Evolutionary conservation across 2,888 invertebrate genomes (phyloP).

Genomic region (Muschampia plurimacula): DNA sequence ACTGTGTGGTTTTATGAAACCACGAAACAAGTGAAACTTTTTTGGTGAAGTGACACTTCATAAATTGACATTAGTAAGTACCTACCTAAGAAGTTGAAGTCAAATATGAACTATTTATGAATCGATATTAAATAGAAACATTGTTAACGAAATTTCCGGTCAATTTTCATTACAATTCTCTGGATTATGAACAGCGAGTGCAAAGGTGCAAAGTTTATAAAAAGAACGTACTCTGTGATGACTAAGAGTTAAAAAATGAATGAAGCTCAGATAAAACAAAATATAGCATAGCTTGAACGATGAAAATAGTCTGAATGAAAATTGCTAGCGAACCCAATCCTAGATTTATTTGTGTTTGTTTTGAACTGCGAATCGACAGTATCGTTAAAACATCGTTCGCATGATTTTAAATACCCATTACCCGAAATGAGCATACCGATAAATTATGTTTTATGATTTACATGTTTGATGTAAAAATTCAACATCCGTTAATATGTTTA

Average conservation of each 20-base stretch:
- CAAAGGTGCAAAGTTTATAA: constrained; percentile 2
- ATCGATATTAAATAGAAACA: no score
- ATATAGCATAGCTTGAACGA: constrained; percentile 1
- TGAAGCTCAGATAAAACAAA: constrained; percentile 23
- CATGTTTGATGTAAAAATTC: not conserved
- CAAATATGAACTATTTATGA: no score
- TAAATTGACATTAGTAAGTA: no score
- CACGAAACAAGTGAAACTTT: no score
- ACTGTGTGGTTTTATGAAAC: no score
- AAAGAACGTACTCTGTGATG: constrained; percentile 2
- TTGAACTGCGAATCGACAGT: constrained; percentile 17
- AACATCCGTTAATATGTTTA: constrained; percentile 5
- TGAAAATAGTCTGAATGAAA: constrained; percentile 29
- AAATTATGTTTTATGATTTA: constrained; percentile 16
- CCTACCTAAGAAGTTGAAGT: no score
- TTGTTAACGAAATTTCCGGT: not conserved
- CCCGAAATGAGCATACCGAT: not conserved
- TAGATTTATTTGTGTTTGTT: constrained; percentile 21
- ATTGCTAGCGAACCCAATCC: constrained; percentile 6
- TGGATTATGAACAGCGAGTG: not conserved
- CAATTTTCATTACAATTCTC: not conserved
- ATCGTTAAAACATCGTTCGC: constrained; percentile 18
- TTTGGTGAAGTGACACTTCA: no score
- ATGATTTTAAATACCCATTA: constrained; percentile 16
- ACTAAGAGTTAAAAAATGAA: constrained; percentile 13